Evolutionary conservation across 2,113 vertebrate genomes (phyloP), one percentile per base, ranked within the genome.

Genomic region (Alectura lathami): DNA sequence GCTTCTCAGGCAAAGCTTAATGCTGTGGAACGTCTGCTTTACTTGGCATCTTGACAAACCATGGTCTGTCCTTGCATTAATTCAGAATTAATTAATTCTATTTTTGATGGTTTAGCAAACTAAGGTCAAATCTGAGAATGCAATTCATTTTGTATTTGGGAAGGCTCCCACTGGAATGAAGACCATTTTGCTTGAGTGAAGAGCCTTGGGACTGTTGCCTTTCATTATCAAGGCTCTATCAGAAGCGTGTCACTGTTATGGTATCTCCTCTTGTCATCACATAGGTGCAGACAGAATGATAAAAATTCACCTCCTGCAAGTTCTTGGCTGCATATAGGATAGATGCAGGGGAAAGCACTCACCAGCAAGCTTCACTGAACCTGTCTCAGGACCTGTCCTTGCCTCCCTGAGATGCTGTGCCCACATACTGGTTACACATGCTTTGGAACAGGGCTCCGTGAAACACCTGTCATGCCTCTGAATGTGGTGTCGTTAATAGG

Each of bases 381-480:
- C 56, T 64, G 78, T 54, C 85, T 93, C 51, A 43, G 87, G 72
- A 38, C 43, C 18, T 2, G 0, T 45, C 18, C 43, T 81, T 77
- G 79, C 76, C 60, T 80, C 40, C 27, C 27, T 18, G 36, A 20
- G 2, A 17, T 2, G 3, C 68, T 77, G 50, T 32, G 59, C 68
- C 75, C 64, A 43, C 1, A 0, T 86, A 86, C 68, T 75, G 6
- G 43, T 48, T 60, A 48, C 47, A 63, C 47, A 3, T 78, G 38
- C 85, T 90, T 96, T 91, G 89, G 83, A 78, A 26, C 59, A 30
- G 67, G 75, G 86, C 83, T 90, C 68, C 47, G 11, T 47, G 56
- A 53, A 91, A 76, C 89, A 93, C 91, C 94, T 94, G 91, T 94
- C 79, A 63, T 10, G 47, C 47, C 68, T 91, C 82, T 96, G 80